A percentile compares a stretch with the other conserved stretches of the same genome.
phyloP scores from a whole-genome alignment of 2,113 vertebrate genomes.

The Carassius gibelio region DNA sequence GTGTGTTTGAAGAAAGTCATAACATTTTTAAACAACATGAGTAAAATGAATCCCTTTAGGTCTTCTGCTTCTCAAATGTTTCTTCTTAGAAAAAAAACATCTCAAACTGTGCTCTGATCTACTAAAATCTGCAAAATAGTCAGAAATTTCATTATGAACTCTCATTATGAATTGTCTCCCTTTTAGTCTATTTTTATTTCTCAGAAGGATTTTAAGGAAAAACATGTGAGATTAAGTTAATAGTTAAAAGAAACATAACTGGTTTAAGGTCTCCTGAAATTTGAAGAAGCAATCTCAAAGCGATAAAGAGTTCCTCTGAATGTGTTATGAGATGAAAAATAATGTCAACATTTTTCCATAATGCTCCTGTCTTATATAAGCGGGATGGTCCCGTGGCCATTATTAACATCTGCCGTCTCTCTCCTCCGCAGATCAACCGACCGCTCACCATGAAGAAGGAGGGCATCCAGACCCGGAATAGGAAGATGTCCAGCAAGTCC shows the following conservation, averaged over 20 bases:
- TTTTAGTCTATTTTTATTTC: neutral
- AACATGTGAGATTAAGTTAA: conserved; percentile 17
- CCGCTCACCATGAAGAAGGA: conserved; percentile 99
- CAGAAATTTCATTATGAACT: conserved; percentile 2
- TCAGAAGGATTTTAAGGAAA: neutral
- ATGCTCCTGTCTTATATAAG: neutral
- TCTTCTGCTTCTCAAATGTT: neutral
- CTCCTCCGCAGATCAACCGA: conserved; percentile 93
- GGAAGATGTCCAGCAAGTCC: conserved; percentile 99
- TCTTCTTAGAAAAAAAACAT: neutral
- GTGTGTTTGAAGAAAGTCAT: no score
- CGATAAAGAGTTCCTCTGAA: conserved; percentile 1
- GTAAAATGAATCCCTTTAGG: neutral
- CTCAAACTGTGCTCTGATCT: neutral
- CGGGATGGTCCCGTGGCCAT: conserved; percentile 45
- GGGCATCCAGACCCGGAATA: conserved; percentile 98
- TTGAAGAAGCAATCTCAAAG: neutral
- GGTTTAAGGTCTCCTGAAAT: neutral
- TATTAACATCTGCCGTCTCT: conserved; percentile 30
- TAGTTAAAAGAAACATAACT: neutral
- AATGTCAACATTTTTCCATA: neutral
- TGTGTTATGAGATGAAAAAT: neutral
- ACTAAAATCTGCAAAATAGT: neutral
- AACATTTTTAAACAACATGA: no score
- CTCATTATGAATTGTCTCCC: neutral